Base-by-base conservation (phyloP, 2,888 invertebrate genomes). In the Sepioteuthis lessoniana region DNA sequence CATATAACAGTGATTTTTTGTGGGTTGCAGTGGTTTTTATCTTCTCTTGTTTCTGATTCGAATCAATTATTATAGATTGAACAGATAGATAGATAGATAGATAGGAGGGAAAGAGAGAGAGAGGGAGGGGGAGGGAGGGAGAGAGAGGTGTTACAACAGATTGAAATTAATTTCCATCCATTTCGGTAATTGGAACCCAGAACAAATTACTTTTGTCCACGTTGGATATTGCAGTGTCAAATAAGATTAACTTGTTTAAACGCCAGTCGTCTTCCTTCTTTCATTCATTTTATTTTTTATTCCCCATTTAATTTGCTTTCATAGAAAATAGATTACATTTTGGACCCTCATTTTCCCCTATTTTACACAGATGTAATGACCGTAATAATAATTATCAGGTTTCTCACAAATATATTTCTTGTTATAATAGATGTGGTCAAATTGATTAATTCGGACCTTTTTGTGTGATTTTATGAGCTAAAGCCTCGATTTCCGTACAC, bases 81-180 rank as follows among this genome's bases (percentile, higher is more conserved):
- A 31, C n/a, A n/a, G n/a, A n/a, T n/a, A n/a, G n/a, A n/a, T 2
- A 21, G 7, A 60, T 7, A 60, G 1, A 60, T 7, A 60, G 28
- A 21, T 21, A 60, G 28, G 28, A 4, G 55, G 5, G 28, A 76
- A 10, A n/a, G 8, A n/a, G 10, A 10, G n/a, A 76, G 16, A 76
- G n/a, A 31, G 0, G n/a, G 16, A 76, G 16, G n/a, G 2, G 10
- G n/a, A 10, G n/a, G 8, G 31, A 76, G n/a, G n/a, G 3, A 7
- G 10, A 76, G 5, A 25, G 10, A 0, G n/a, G n/a, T 8, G 31
- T 13, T 4, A 4, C 76, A 10, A 19, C 7, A 1, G 76, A 76
- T 76, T 76, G 76, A 76, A 76, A 76, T 35, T 76, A 76, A 76
- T 76, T 76, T 76, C 76, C 76, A 76, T 76, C 76, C 76, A 76